Base-by-base conservation (phyloP, 2,113 vertebrate genomes). In the Aplodontia rufa region DNA sequence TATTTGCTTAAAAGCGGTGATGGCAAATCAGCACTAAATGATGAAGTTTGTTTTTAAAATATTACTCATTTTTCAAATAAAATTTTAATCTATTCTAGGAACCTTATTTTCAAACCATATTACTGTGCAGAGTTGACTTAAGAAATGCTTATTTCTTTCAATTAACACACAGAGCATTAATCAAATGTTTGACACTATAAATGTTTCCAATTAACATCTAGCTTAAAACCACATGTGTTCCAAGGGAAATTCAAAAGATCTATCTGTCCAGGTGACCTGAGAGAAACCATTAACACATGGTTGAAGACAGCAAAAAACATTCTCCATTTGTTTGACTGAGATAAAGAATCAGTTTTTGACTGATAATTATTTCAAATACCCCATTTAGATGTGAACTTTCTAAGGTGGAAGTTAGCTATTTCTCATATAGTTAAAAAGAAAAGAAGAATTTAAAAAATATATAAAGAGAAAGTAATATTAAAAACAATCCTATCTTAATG, bases 181-280 rank as follows among this genome's bases (percentile, higher is more conserved):
- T 98, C 98, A 98, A 92, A 87, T 91, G 55, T 95, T 97, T 98
- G 98, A 98, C 75, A 95, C 97, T 96, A 94, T 98, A 98, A 98
- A 98, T 95, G 97, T 98, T 98, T 98, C 97, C 97, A 98, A 98
- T 98, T 98, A 98, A 97, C 98, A 98, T 97, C 97, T 97, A 97
- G 94, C 97, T 98, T 98, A 98, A 98, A 98, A 96, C 97, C 98
- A 98, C 97, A 98, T 98, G 98, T 97, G 97, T 94, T 97, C 53
- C 97, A 94, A 97, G 96, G 72, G 83, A 26, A 6, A 95, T 97
- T 97, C 96, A 97, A 96, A 97, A 7, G 92, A 97, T 97, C 11
- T 87, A 97, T 97, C 96, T 96, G 98, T 96, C 89, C 98, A 98
- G 98, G 98, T 98, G 98, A 98, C 97, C 97, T 95, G 94, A 78